Percentiles rank a stretch among this genome's conserved stretches.
Conservation (phyloP, 2,113 vertebrate genomes). For the Toxotes chatareus region DNA sequence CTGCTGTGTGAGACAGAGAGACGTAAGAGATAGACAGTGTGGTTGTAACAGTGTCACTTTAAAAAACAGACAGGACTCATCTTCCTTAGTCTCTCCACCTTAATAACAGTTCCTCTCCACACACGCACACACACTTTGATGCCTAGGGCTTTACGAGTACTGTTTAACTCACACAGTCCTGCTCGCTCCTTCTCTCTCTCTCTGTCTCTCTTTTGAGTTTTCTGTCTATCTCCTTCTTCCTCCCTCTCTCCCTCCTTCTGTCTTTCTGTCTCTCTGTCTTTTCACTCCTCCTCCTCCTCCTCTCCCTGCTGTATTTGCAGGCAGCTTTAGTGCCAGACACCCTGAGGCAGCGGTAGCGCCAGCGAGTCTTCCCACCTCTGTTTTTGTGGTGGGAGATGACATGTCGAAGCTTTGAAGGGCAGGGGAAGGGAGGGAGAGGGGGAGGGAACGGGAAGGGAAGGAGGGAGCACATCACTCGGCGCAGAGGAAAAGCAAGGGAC, state of each 20-base stretch:
- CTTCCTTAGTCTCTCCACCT: constrained; percentile 66
- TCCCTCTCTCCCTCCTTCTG: constrained; percentile 55
- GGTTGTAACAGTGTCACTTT: constrained; percentile 64
- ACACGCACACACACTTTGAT: constrained; percentile 76
- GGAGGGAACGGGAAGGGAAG: constrained; percentile 74
- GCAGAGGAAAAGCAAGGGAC: constrained; percentile 76
- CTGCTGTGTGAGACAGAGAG: constrained; percentile 45
- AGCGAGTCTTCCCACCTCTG: constrained; percentile 91
- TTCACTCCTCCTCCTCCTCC: constrained; percentile 65
- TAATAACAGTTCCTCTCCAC: constrained; percentile 74
- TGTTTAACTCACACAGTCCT: constrained; percentile 76
- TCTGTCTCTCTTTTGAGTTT: constrained; percentile 51
- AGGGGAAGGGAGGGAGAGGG: constrained; percentile 79
- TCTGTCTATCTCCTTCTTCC: constrained; percentile 72
- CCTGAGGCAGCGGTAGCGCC: constrained; percentile 90
- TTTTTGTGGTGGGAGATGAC: constrained; percentile 91
- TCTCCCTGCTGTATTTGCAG: constrained; percentile 86
- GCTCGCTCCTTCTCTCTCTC: constrained; percentile 44
- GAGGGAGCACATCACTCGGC: constrained; percentile 85
- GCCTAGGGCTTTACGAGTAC: constrained; percentile 76
- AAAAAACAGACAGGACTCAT: constrained; percentile 66
- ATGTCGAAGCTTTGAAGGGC: constrained; percentile 89
- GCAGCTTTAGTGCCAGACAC: constrained; percentile 89
- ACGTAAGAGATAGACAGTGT: constrained; percentile 36
- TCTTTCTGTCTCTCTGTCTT: constrained; percentile 49